Base-by-base conservation (phyloP, 2,797 vertebrate genomes). In the Propithecus perrieri region DNA sequence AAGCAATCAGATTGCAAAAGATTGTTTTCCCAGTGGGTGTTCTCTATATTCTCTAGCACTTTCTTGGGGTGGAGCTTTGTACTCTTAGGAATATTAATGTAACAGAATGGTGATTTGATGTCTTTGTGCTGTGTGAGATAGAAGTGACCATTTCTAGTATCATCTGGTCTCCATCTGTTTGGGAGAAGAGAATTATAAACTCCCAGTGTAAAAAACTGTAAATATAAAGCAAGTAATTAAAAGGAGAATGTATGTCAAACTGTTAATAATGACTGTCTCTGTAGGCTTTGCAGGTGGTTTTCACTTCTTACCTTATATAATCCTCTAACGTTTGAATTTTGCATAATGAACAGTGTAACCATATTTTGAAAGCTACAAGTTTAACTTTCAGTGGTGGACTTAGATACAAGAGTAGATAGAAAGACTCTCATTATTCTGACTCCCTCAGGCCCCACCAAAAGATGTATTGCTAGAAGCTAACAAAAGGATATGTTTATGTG, bases 241-340 rank as follows among this genome's bases (percentile, higher is more conserved):
- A 86, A 87, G 38, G 48, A 85, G 11, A 89, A 28, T 33, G 8
- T 50, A 46, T 89, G 35, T 20, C 33, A 43, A 41, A n/a, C 57
- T 61, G 4, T 46, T 91, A 43, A 57, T 63, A 33, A 33, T 35
- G 38, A 30, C 61, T 83, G 13, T 89, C 53, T 85, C 71, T 86
- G 0, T 41, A 79, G 55, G 48, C 48, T 84, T 85, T 94, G 83
- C 46, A 35, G 53, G 10, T 85, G 26, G 71, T 84, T 65, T 65
- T 89, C 38, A 84, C 50, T 67, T 76, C 78, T 48, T 85, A 3
- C 65, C 78, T 79, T 88, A 84, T 26, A 20, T 92, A 63, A 41
- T 90, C 57, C 63, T 53, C 83, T 83, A 81, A 26, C 91, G 43
- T 89, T 96, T 89, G 75, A 75, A 38, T 81, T 85, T 91, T 74